Evolutionary conservation across 2,888 invertebrate species (phyloP), one percentile per base, ranked within the genome.

Genomic region (Ichneumon xanthorius): DNA sequence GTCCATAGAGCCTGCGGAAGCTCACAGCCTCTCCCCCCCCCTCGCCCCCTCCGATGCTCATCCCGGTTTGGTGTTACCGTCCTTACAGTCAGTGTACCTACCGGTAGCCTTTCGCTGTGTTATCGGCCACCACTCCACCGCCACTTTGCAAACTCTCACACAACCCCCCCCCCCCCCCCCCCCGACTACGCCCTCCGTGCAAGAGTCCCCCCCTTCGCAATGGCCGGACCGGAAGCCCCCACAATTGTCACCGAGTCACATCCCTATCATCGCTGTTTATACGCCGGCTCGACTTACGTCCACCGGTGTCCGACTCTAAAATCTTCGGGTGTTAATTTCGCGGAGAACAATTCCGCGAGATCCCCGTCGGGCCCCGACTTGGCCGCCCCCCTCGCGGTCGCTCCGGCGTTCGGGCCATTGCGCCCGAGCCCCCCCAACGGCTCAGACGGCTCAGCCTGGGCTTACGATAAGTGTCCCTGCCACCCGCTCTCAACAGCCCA

Each of bases 1-100:
- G 85, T 73, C 79, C 68, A 72, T 78, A 26, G 45, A 45, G 77
- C 75, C 80, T 68, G 72, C 75, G 71, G 77, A 81, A 77, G 70
- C 70, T 70, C 71, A 50, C 22, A 55, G 58, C 48, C 50, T 40
- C 40, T 84, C 22, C 22, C 71, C 48, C 53, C 22, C 14, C 53
- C 30, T 30, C 14, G 4, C 26, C 30, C 63, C 48, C 16, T 63
- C 58, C 30, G 2, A 40, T 70, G 48, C 14, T 22, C 45, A 55
- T 22, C 58, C 48, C 22, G 48, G 22, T 48, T 22, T 50, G 19
- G 45, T 55, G 48, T 70, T 79, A 50, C 61, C 33, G 50, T 82
- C 65, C 40, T 33, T 30, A 72, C 72, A 77, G 71, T 82, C 7
- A 5, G 19, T 63, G 33, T 75, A 48, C 63, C 61, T 63, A 48